Percentiles rank a stretch among this genome's conserved stretches.
Evolutionary conservation across 2,888 invertebrate genomes (phyloP).

Genomic region (Laspeyria flexula): DNA sequence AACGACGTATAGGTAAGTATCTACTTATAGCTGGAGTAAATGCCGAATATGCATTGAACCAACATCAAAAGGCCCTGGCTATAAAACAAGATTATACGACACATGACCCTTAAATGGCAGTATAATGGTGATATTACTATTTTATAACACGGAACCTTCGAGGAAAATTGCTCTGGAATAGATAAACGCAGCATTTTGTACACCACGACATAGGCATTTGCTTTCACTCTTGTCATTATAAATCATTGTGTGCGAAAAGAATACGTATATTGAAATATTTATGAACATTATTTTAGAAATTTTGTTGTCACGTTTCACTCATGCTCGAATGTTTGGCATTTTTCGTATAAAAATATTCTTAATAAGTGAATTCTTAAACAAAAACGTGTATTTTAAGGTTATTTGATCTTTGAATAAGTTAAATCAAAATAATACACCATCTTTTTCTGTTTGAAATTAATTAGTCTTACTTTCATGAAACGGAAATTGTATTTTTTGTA

Average conservation of each 20-base stretch:
- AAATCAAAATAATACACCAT: no score
- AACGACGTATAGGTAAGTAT: conserved; percentile 41
- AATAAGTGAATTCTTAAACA: not conserved
- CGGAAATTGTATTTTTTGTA: not conserved
- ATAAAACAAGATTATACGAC: conserved; percentile 48
- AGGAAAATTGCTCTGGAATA: conserved; percentile 36
- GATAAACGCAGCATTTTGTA: conserved; percentile 35
- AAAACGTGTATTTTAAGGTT: no score
- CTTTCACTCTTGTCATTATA: conserved; percentile 24
- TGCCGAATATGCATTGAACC: conserved; percentile 32
- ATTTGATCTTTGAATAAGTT: not conserved
- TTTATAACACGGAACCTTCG: conserved; percentile 44
- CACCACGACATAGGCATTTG: conserved; percentile 7
- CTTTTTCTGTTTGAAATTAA: not conserved
- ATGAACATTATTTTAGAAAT: conserved; percentile 1
- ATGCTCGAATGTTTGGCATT: not conserved
- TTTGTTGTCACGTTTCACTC: not conserved
- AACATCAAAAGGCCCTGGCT: conserved; percentile 42
- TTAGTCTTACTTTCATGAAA: not conserved
- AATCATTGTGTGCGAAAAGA: conserved; percentile 16
- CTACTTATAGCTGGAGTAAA: conserved; percentile 28
- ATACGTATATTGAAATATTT: conserved; percentile 8
- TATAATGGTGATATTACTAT: conserved; percentile 48
- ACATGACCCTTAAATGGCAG: conserved; percentile 42
- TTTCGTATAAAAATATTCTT: not conserved